Percentiles rank a stretch among this genome's conserved stretches.
Conservation (phyloP, 2,113 vertebrate genomes). For the Catharus bicknelli region DNA sequence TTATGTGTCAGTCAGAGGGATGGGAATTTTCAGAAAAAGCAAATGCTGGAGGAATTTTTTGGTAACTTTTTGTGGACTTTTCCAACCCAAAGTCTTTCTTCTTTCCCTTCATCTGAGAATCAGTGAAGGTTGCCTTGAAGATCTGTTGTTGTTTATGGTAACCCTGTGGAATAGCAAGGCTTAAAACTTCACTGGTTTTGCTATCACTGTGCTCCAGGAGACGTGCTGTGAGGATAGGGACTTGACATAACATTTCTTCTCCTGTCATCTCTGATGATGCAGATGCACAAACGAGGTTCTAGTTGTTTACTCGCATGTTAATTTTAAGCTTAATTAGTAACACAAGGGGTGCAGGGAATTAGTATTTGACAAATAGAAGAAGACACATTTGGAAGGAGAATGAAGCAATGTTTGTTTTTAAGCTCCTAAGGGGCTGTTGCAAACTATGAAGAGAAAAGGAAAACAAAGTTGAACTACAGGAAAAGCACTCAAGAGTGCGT, state of each 20-base stretch:
- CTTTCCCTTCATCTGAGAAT: background rate
- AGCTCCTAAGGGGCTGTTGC: constrained; percentile 25
- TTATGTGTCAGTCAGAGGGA: background rate
- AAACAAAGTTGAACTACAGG: constrained; percentile 25
- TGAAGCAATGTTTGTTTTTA: constrained; percentile 1
- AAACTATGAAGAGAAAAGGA: background rate
- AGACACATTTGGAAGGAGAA: constrained; percentile 30
- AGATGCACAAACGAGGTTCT: constrained; percentile 38
- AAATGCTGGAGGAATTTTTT: background rate
- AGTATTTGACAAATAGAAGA: constrained; percentile 49
- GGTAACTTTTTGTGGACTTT: background rate
- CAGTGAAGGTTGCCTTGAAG: background rate
- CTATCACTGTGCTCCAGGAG: background rate
- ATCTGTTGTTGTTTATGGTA: background rate
- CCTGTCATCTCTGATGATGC: constrained; percentile 44
- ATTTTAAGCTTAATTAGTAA: constrained; percentile 67
- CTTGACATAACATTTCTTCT: constrained; percentile 38
- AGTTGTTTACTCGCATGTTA: constrained; percentile 49
- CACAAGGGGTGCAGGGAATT: constrained; percentile 45
- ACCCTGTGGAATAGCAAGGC: constrained; percentile 14
- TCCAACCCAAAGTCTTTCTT: background rate
- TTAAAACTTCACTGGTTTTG: constrained; percentile 12
- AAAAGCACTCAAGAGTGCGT: background rate
- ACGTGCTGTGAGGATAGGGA: constrained; percentile 9
- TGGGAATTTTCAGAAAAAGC: background rate